Conservation (phyloP, 2,888 invertebrate genomes). For the Synergus japonicus region DNA sequence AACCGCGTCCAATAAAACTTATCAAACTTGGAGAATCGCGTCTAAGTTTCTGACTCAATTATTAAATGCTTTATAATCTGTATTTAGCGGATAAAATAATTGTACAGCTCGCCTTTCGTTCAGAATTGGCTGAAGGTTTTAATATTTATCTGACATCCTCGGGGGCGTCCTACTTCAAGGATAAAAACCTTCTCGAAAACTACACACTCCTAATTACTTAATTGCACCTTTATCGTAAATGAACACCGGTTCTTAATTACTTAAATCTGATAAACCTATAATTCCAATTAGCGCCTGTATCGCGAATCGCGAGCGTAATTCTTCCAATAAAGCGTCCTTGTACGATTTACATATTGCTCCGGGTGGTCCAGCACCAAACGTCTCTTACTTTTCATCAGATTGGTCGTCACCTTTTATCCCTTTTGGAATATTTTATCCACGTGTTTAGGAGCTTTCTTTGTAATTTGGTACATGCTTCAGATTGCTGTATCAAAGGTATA, state of each 20-base stretch:
- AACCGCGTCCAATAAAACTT: slow-evolving; percentile 6
- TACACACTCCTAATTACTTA: slow-evolving; percentile 36
- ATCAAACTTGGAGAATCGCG: background rate
- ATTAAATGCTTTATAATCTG: slow-evolving; percentile 2
- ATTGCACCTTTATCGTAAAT: slow-evolving; percentile 34
- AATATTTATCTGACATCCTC: slow-evolving; percentile 32
- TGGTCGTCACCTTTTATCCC: slow-evolving; percentile 2
- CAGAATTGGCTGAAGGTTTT: slow-evolving; percentile 22
- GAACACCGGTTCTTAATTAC: slow-evolving; percentile 37
- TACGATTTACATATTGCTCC: slow-evolving; percentile 35
- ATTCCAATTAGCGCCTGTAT: slow-evolving; percentile 37
- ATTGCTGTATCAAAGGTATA: background rate
- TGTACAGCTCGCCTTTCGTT: slow-evolving; percentile 10
- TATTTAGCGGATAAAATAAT: slow-evolving; percentile 17
- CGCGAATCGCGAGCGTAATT: slow-evolving; percentile 16
- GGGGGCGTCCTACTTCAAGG: slow-evolving; percentile 22
- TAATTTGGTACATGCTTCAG: background rate
- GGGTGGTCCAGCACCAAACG: slow-evolving; percentile 32
- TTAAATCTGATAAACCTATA: slow-evolving; percentile 39
- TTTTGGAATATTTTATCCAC: slow-evolving; percentile 29
- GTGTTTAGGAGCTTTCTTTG: background rate
- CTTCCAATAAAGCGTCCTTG: slow-evolving; percentile 31
- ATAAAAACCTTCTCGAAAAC: slow-evolving; percentile 32
- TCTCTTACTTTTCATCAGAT: slow-evolving; percentile 39
- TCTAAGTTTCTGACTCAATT: slow-evolving; percentile 20